A percentile compares a stretch with the other conserved stretches of the same genome.
These are phyloP conservation scores for Epizoanthus fatuus DNA, from an alignment of 92 coral and sea anemone genomes.

Conservation along the genomic window DNA sequence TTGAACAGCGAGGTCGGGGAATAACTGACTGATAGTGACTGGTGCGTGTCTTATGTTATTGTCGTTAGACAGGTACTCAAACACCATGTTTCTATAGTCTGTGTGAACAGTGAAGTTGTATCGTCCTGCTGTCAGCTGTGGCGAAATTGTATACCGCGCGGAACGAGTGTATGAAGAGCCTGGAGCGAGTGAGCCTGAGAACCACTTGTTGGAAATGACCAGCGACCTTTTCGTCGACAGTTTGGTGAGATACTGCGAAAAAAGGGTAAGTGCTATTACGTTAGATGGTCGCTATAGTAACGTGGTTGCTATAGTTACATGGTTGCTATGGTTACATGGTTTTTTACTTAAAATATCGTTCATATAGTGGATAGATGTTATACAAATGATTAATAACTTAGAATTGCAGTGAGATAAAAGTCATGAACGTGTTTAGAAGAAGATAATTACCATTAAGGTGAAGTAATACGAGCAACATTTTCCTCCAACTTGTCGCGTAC, in stretches of 20 bases:
- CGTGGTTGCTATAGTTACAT: too few species aligned
- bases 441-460: too few species aligned
- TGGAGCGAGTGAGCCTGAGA: conserved; percentile 76
- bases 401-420: too few species aligned
- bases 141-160: conserved; percentile 45
- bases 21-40: conserved; percentile 50
- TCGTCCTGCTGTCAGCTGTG: conserved; percentile 61
- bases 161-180: conserved; percentile 58
- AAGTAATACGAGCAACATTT: too few species aligned
- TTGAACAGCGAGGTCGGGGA: conserved; percentile 68
- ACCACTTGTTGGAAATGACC: conserved; percentile 33
- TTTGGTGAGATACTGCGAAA: conserved; percentile 4
- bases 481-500: too few species aligned
- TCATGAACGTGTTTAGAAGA: too few species aligned
- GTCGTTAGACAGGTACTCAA: conserved; percentile 64
- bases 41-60: conserved; percentile 63
- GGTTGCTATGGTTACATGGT: too few species aligned
- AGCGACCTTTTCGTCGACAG: neutral
- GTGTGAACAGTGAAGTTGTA: conserved; percentile 75
- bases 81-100: conserved; percentile 68
- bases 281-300: too few species aligned
- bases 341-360: too few species aligned
- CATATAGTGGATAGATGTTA: too few species aligned
- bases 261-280: neutral
- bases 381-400: too few species aligned